Conservation (phyloP, 37 sponge, comb jelly and placozoan genomes). For the Spongilla lacustris region DNA sequence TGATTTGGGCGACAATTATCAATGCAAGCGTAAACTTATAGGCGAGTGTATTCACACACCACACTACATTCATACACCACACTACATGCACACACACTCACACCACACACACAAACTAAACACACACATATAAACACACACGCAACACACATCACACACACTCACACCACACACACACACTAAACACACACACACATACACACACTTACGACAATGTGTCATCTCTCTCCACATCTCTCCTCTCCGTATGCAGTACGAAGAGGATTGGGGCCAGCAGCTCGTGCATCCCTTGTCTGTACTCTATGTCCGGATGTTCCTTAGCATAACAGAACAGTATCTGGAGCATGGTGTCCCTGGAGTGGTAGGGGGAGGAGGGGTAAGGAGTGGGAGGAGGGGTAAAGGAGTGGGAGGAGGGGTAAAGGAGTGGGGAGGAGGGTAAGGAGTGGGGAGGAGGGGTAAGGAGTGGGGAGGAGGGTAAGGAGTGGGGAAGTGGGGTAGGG, state of each 20-base stretch:
- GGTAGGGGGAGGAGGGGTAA: not conserved
- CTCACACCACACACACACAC: not conserved
- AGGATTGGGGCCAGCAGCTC: slow-evolving; percentile 94
- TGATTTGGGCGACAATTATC: too few relatives aligned
- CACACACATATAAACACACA: not conserved
- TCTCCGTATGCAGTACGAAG: slow-evolving; percentile 80
- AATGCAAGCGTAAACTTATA: too few relatives aligned
- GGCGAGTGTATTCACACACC: not conserved
- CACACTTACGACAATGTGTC: slow-evolving; percentile 44
- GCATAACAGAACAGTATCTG: slow-evolving; percentile 91
- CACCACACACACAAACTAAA: not conserved
- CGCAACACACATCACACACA: slow-evolving; percentile 13
- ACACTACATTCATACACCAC: not conserved
- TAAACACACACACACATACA: slow-evolving; percentile 2
- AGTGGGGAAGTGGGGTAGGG: not conserved
- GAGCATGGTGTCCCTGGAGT: slow-evolving; percentile 77
- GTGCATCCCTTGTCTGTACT: slow-evolving; percentile 97
- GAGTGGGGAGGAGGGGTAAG: not conserved
- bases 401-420: not conserved
- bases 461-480: not conserved
- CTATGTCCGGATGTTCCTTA: slow-evolving; percentile 74
- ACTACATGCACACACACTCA: not conserved
- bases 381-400: not conserved
- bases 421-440: not conserved
- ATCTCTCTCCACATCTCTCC: slow-evolving; percentile 48